Percentiles rank a stretch among this genome's conserved stretches.
phyloP scores from a whole-genome alignment of 2,888 invertebrate species.

The Catocala fraxini region DNA sequence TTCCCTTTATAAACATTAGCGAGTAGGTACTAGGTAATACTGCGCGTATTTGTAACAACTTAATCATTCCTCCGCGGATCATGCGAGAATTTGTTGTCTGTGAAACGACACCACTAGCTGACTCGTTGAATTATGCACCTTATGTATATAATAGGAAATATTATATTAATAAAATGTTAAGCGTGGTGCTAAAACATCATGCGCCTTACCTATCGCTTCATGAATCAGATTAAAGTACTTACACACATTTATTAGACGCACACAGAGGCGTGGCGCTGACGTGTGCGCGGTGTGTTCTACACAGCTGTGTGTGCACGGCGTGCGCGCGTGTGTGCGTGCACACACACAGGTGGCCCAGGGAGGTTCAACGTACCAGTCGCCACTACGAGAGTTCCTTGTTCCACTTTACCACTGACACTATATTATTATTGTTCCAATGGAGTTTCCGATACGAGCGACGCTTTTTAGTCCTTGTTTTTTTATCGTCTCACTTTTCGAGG shows the following conservation, averaged over 20 bases:
- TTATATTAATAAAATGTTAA: conserved; percentile 35
- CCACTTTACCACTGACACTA: conserved; percentile 86
- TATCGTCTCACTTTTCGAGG: conserved; percentile 18
- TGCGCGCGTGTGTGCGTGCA: conserved; percentile 53
- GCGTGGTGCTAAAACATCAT: conserved; percentile 53
- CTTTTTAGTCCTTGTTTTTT: conserved; percentile 63
- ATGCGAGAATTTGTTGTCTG: conserved; percentile 44
- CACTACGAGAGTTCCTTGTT: conserved; percentile 87
- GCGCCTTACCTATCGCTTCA: conserved; percentile 64
- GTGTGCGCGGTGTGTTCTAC: conserved; percentile 41
- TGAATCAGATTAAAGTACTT: conserved; percentile 78
- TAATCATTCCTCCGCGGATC: conserved; percentile 40
- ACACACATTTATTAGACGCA: conserved; percentile 62
- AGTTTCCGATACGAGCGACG: conserved; percentile 72
- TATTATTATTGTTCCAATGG: conserved; percentile 84
- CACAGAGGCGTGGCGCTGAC: conserved; percentile 47
- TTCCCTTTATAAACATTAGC: conserved; percentile 2
- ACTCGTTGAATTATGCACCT: conserved; percentile 32
- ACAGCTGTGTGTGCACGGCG: conserved; percentile 43
- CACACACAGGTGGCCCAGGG: conserved; percentile 61
- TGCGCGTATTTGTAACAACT: conserved; percentile 47
- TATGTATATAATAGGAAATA: conserved; percentile 31
- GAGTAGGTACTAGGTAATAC: conserved; percentile 19
- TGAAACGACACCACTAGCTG: conserved; percentile 22
- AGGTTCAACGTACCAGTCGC: conserved; percentile 86